Evolutionary conservation across 2,797 vertebrate species (phyloP).

Genomic region (Molossus alvarezi): DNA sequence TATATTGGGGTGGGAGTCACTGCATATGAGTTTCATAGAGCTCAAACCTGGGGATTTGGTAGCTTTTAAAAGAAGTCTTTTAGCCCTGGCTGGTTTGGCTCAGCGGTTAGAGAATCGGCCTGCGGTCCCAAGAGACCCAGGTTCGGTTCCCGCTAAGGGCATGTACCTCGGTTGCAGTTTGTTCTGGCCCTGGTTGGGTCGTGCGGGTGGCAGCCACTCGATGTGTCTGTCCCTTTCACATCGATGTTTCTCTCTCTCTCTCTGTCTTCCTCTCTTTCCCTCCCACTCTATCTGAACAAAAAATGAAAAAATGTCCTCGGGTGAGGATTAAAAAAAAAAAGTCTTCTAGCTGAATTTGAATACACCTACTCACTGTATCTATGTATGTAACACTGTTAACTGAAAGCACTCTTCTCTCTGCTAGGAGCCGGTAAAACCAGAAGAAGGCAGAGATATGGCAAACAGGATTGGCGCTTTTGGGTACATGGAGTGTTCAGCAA

Average conservation of each 20-base stretch:
- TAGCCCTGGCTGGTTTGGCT: background rate
- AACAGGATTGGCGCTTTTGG: constrained; percentile 97
- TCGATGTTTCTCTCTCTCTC: too few relatives aligned
- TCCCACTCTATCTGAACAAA: too few relatives aligned
- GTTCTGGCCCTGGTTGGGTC: too few relatives aligned
- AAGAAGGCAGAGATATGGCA: constrained; percentile 98
- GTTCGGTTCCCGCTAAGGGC: too few relatives aligned
- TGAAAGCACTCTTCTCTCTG: constrained; percentile 32
- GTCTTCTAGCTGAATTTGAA: background rate
- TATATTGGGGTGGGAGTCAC: background rate
- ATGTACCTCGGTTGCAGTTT: too few relatives aligned
- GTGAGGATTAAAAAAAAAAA: too few relatives aligned
- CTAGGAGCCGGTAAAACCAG: constrained; percentile 98
- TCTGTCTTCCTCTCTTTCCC: too few relatives aligned
- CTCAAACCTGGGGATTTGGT: background rate
- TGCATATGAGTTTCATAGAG: background rate
- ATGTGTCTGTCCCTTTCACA: too few relatives aligned
- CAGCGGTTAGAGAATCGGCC: too few relatives aligned
- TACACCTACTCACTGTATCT: background rate
- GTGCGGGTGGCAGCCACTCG: too few relatives aligned
- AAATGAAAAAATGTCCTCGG: too few relatives aligned
- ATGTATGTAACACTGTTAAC: background rate
- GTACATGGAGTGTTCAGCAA: constrained; percentile 99
- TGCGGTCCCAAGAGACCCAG: too few relatives aligned
- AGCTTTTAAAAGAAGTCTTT: background rate